These are phyloP conservation scores for Nannobrachium achirus DNA, from an alignment of 2,113 vertebrate genomes.

Conservation along the genomic window DNA sequence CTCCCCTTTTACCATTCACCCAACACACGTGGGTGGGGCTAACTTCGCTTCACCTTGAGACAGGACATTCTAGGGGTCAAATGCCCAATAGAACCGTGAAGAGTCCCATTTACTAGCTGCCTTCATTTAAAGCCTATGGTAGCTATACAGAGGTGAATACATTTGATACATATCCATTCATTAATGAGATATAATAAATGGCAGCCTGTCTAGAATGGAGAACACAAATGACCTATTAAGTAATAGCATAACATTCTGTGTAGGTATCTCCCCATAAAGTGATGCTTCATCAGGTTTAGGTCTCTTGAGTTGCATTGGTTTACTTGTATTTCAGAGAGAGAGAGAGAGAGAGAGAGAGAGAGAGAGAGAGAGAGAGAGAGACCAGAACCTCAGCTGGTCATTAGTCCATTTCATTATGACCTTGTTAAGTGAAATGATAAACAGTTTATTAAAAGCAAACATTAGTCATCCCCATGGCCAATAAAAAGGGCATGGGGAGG, in stretches of 20 bases:
- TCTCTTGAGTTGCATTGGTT: neutral
- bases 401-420: slow-evolving; percentile 2
- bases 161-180: slow-evolving; percentile 8
- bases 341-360: neutral
- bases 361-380: neutral
- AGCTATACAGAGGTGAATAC: slow-evolving; percentile 16
- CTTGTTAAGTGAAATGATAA: neutral
- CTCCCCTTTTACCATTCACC: too few species aligned
- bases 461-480: too few species aligned
- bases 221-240: neutral
- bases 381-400: neutral
- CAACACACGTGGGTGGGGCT: too few species aligned
- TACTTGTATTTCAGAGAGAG: neutral
- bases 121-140: slow-evolving; percentile 13
- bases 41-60: slow-evolving; percentile 18
- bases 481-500: too few species aligned
- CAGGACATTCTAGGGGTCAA: slow-evolving; percentile 8
- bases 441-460: neutral
- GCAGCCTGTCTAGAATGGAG: neutral
- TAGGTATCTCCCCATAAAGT: neutral
- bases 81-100: slow-evolving; percentile 24
- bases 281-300: neutral
- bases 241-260: neutral
- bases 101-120: slow-evolving; percentile 12
- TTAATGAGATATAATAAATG: neutral